phyloP scores from a whole-genome alignment of 2,797 vertebrate genomes.

The Catostomus latipinnis region DNA sequence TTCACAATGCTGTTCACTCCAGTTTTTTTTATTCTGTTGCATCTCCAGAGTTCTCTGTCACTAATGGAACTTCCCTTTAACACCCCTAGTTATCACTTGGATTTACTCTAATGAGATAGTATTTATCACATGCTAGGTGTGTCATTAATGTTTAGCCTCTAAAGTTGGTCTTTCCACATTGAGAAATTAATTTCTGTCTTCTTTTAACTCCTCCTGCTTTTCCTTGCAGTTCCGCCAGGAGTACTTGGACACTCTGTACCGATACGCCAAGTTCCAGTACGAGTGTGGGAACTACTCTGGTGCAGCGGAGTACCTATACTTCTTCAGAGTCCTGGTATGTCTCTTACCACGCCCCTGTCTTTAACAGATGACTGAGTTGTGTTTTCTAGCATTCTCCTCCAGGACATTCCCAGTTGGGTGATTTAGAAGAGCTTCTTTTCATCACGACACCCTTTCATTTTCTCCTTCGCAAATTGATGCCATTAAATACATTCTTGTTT shows the following conservation, averaged over 20 bases:
- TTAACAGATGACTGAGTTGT: slow-evolving; percentile 22
- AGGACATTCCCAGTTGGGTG: slow-evolving; percentile 9
- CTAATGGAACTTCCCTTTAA: no score
- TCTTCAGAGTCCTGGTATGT: slow-evolving; percentile 98
- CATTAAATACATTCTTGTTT: slow-evolving; percentile 24
- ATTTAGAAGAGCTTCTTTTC: slow-evolving; percentile 28
- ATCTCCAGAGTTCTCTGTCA: no score
- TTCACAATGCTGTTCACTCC: no score
- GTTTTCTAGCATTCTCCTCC: slow-evolving; percentile 17
- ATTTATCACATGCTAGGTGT: no score
- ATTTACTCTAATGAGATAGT: no score
- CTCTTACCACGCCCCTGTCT: slow-evolving; percentile 15
- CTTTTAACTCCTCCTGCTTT: not conserved
- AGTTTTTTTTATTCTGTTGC: no score
- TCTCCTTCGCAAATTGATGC: slow-evolving; percentile 17
- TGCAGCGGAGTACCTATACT: slow-evolving; percentile 97
- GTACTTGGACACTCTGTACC: slow-evolving; percentile 96
- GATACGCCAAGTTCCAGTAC: slow-evolving; percentile 98
- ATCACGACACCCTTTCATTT: slow-evolving; percentile 29
- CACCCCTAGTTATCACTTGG: no score
- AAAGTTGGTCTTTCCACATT: not conserved
- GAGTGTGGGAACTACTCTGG: slow-evolving; percentile 99
- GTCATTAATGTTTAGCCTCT: no score
- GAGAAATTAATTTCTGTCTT: not conserved
- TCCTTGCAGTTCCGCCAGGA: slow-evolving; percentile 90